Evolutionary conservation across 2,797 vertebrate genomes (phyloP).

Genomic region (Huso huso): DNA sequence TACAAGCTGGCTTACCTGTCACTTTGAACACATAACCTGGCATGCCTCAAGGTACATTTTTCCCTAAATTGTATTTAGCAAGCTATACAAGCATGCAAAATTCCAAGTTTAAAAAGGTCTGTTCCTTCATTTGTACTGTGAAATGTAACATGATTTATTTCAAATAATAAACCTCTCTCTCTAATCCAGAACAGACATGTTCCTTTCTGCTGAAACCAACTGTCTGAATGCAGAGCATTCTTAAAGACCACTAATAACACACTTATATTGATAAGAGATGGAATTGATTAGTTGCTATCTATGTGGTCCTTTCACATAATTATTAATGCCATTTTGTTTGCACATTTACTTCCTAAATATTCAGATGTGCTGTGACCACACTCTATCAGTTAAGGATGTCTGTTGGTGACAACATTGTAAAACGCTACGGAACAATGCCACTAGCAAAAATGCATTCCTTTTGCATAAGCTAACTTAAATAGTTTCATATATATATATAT

Average conservation of each 20-base stretch:
- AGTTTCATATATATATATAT: neutral
- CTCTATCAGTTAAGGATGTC: constrained; percentile 41
- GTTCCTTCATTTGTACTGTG: too few species aligned
- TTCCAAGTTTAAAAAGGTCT: too few species aligned
- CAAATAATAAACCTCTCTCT: neutral
- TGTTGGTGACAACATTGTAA: too few species aligned
- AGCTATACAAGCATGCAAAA: too few species aligned
- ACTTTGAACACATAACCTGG: too few species aligned
- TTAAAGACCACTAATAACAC: constrained; percentile 61
- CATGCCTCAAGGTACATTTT: too few species aligned
- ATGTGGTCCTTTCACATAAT: constrained; percentile 56
- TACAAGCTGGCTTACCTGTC: too few species aligned
- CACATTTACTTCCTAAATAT: constrained; percentile 45
- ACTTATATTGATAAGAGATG: constrained; percentile 65
- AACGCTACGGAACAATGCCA: neutral
- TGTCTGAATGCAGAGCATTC: constrained; percentile 54
- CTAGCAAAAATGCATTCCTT: neutral
- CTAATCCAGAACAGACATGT: constrained; percentile 71
- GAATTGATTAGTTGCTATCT: constrained; percentile 59
- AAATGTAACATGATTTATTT: too few species aligned
- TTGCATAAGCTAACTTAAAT: too few species aligned
- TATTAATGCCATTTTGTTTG: constrained; percentile 48
- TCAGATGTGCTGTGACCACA: constrained; percentile 48
- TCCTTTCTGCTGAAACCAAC: constrained; percentile 58
- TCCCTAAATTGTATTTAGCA: too few species aligned